Evolutionary conservation across 1,140 invertebrate genomes (phyloP), one percentile per base, ranked within the genome.

Genomic region (Neodiprion pinetum): DNA sequence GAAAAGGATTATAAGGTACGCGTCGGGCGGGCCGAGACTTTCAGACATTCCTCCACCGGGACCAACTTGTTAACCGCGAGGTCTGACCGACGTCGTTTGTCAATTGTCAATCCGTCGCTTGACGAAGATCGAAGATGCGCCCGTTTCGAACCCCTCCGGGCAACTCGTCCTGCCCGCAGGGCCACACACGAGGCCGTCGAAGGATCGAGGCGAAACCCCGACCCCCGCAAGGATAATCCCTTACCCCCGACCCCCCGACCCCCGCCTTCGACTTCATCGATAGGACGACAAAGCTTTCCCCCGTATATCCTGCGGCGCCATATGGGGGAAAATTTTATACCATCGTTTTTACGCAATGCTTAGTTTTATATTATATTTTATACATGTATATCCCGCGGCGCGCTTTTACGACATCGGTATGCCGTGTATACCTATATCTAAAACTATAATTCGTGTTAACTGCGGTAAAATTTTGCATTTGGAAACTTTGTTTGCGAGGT

Each of bases 41-140:
- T 61, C 53, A 61, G 11, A 61, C 53, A 61, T 61, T 61, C 28
- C 28, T 40, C 53, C 53, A 61, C 4, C 53, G n/a, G n/a, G 53
- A 61, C 53, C 53, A 17, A 61, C 53, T 61, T 61, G 53, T 61
- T 61, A 61, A 61, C 3, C 53, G 53, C 53, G 53, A 61, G 53
- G 53, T 61, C 53, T 61, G 53, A 61, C 53, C 53, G 53, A 61
- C 53, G 53, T 61, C 53, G 53, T 61, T 61, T 61, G 53, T 61
- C 53, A 61, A 61, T 61, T 61, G 53, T 61, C 53, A 61, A 61
- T 61, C 53, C 53, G 53, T 61, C 53, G 53, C n/a, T 61, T 61
- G 53, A 61, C 53, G 53, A 61, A 61, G 53, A 61, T 61, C 53
- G 53, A 61, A 61, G 53, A 61, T 61, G 53, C 53, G 53, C 53